phyloP scores from a whole-genome alignment of 1,140 invertebrate species.

The Drosophila auraria region DNA sequence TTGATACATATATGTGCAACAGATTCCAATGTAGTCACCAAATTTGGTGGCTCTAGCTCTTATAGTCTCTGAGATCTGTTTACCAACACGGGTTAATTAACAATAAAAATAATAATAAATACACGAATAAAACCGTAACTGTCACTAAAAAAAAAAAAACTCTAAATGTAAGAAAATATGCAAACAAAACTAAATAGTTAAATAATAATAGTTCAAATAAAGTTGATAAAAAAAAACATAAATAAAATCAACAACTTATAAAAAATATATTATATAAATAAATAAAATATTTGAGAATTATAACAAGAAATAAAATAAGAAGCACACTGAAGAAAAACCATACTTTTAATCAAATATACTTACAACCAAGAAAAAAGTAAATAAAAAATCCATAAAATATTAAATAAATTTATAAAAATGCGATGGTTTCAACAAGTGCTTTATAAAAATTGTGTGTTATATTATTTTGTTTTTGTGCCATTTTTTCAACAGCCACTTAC shows the following conservation, averaged over 20 bases:
- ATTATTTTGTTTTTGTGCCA: conserved; percentile 9
- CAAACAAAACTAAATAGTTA: background rate
- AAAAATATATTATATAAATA: conserved; percentile 3
- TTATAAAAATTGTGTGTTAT: conserved; percentile 9
- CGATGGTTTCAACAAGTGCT: conserved; percentile 6
- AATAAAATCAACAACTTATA: background rate
- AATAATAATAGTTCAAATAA: background rate
- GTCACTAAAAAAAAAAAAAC: background rate
- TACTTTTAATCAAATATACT: background rate
- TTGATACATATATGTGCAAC: no score
- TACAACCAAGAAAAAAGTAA: background rate
- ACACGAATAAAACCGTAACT: background rate
- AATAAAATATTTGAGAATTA: background rate
- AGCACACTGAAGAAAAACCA: background rate
- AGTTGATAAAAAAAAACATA: background rate
- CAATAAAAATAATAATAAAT: background rate
- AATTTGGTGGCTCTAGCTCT: no score
- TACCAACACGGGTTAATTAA: no score
- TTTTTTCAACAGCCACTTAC: conserved; percentile 1
- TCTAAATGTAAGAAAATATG: no score
- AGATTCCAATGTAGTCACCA: no score
- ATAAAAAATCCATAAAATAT: background rate
- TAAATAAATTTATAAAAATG: background rate
- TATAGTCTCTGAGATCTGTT: no score
- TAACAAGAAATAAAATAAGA: background rate